These are phyloP conservation scores for Homarus americanus DNA, from an alignment of 1,140 invertebrate species.

Conservation along the genomic window DNA sequence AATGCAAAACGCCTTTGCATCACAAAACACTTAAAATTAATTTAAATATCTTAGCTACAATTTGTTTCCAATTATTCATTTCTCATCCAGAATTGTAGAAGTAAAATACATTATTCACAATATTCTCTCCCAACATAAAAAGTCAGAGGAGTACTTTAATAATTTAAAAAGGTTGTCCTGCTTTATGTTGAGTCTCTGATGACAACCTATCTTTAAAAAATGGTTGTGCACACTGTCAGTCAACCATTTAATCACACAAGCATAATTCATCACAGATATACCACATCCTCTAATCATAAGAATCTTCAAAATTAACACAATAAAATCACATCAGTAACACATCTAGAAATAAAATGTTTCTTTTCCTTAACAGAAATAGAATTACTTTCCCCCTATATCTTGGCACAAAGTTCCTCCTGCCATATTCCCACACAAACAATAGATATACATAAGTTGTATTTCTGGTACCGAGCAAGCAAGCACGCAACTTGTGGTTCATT, in stretches of 20 bases:
- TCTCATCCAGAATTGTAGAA: not conserved
- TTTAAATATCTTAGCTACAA: slow-evolving; percentile 8
- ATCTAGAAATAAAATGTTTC: slow-evolving; percentile 26
- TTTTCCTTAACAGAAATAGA: not conserved
- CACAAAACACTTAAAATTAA: slow-evolving; percentile 23
- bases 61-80: not conserved
- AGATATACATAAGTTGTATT: slow-evolving; percentile 41
- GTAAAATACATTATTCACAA: slow-evolving; percentile 3
- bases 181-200: not conserved
- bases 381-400: slow-evolving; percentile 8
- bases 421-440: not conserved
- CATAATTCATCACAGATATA: slow-evolving; percentile 63
- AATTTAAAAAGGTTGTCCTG: not conserved
- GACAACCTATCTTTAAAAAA: not conserved
- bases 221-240: not conserved
- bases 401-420: slow-evolving; percentile 50
- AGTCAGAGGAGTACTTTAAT: not conserved
- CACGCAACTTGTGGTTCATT: slow-evolving; percentile 17
- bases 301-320: slow-evolving; percentile 38
- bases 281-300: slow-evolving; percentile 31
- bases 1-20: slow-evolving; percentile 7
- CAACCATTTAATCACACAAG: slow-evolving; percentile 21
- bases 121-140: not conserved
- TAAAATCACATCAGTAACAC: slow-evolving; percentile 27
- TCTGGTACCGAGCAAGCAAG: slow-evolving; percentile 40